Percentiles rank a stretch among this genome's conserved stretches.
Conservation (phyloP, 2,797 vertebrate species). For the Tapirus indicus region DNA sequence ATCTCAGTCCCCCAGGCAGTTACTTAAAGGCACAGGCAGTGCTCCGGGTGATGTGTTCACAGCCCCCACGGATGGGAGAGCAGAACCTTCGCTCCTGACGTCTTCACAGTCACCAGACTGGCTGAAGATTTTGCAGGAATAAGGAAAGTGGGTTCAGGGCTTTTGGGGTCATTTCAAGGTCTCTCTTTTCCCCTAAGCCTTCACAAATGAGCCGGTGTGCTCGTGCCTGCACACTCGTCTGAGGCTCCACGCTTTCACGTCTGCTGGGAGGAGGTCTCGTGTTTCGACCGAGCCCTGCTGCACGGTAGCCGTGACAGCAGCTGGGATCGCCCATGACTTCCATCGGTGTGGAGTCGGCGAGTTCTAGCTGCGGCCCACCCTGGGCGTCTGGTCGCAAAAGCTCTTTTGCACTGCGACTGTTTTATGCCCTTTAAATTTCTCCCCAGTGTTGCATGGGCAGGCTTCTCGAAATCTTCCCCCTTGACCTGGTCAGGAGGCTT, state of each 20-base stretch:
- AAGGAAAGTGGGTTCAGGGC: no score
- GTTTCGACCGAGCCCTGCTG: background rate
- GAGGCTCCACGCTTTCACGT: fast-evolving
- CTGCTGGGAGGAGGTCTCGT: background rate
- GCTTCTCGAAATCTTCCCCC: background rate
- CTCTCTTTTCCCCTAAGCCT: background rate
- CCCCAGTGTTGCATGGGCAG: fast-evolving
- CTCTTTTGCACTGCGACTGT: fast-evolving
- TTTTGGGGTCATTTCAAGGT: background rate
- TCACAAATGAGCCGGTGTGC: fast-evolving
- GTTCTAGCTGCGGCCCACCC: fast-evolving
- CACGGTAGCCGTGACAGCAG: fast-evolving
- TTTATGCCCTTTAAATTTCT: background rate
- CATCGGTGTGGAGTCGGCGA: fast-evolving
- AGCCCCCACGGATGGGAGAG: fast-evolving
- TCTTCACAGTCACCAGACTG: fast-evolving
- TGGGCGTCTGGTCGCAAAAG: background rate
- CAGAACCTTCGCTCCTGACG: fast-evolving
- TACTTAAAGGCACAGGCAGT: fast-evolving
- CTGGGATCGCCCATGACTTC: fast-evolving
- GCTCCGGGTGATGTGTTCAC: fast-evolving
- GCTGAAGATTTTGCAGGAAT: background rate
- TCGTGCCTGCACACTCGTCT: fast-evolving
- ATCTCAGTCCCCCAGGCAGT: fast-evolving
- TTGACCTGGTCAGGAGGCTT: background rate